Conservation (phyloP, 2,888 invertebrate species). For the Steinernema carpocapsae region DNA sequence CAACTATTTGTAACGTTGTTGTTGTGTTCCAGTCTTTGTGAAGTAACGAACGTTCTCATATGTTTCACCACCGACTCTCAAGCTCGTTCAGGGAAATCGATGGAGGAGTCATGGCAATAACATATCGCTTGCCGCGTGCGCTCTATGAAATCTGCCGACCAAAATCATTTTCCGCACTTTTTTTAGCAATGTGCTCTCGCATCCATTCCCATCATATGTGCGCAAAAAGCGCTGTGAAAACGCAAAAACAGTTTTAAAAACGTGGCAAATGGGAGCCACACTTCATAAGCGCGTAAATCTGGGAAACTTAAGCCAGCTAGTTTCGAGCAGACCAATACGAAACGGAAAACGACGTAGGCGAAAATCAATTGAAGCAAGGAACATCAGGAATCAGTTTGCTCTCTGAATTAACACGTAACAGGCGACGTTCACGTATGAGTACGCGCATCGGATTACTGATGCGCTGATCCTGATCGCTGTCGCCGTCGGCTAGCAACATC, state of each 20-base stretch:
- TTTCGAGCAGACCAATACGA: too few species aligned
- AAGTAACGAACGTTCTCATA: conserved; percentile 28
- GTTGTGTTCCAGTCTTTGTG: background rate
- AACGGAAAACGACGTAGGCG: too few species aligned
- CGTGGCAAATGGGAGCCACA: too few species aligned
- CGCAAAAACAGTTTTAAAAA: background rate
- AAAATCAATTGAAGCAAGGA: too few species aligned
- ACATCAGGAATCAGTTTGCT: too few species aligned
- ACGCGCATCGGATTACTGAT: conserved; percentile 12
- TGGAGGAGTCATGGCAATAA: background rate
- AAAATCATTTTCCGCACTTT: too few species aligned
- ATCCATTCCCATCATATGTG: background rate
- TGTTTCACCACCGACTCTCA: background rate
- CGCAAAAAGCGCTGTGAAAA: background rate
- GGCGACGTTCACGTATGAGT: background rate
- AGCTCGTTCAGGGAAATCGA: conserved; percentile 19
- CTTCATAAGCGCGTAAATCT: too few species aligned
- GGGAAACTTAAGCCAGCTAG: too few species aligned
- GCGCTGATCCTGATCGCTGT: background rate
- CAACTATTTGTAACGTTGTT: conserved; percentile 15
- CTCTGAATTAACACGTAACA: too few species aligned
- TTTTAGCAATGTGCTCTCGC: too few species aligned
- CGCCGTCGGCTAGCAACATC: background rate
- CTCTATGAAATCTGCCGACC: too few species aligned
- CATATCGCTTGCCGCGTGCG: background rate